Evolutionary conservation across 2,888 invertebrate species (phyloP).

Genomic region (Ophion slaviceki): DNA sequence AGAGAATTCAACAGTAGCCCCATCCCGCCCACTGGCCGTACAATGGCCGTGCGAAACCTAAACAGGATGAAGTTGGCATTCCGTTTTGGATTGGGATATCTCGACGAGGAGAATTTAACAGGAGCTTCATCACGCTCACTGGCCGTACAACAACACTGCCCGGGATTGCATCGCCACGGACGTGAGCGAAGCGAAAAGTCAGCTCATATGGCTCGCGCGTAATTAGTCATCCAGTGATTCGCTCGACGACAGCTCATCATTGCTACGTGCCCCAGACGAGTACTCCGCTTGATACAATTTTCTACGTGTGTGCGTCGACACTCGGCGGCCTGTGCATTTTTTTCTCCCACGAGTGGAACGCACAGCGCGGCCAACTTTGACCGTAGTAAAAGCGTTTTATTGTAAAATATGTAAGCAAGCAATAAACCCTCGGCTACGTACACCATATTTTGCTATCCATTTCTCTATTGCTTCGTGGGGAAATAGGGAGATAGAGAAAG

Average conservation of each 20-base stretch:
- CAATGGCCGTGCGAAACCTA: not conserved
- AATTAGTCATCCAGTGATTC: constrained; percentile 70
- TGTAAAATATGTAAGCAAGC: constrained; percentile 51
- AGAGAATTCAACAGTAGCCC: constrained; percentile 34
- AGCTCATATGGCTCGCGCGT: constrained; percentile 43
- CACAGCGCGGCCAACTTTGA: constrained; percentile 39
- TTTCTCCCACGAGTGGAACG: constrained; percentile 7
- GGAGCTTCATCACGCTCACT: constrained; percentile 6
- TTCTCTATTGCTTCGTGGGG: constrained; percentile 31
- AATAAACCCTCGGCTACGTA: constrained; percentile 30
- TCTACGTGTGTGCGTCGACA: not conserved
- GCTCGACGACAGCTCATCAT: constrained; percentile 58
- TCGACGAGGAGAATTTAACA: constrained; percentile 43
- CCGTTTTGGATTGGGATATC: not conserved
- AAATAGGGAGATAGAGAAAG: not conserved
- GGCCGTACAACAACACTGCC: constrained; percentile 14
- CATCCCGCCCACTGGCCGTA: constrained; percentile 1
- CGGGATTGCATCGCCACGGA: constrained; percentile 37
- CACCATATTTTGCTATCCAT: not conserved
- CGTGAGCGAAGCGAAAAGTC: constrained; percentile 39
- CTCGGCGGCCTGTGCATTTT: not conserved
- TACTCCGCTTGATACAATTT: constrained; percentile 10
- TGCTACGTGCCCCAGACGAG: constrained; percentile 38
- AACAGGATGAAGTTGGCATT: not conserved
- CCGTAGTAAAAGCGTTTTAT: constrained; percentile 51